Conservation (phyloP, 2,797 vertebrate species). For the Sebastes miniatus region DNA sequence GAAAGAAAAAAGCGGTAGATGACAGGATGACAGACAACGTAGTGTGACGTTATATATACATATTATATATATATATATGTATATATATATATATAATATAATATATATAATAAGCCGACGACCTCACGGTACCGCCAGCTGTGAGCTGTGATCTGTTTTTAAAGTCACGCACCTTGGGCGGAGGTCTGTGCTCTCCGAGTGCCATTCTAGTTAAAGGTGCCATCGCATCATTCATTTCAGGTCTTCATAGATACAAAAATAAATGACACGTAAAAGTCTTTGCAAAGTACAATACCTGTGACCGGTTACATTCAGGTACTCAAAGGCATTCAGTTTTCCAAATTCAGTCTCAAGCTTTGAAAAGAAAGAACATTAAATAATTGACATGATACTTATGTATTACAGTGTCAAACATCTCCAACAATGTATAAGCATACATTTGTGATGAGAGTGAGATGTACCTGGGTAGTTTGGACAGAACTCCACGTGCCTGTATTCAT, state of each 20-base stretch:
- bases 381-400: not conserved
- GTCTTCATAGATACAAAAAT: not conserved
- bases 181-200: too few species aligned
- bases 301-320: constrained; percentile 7
- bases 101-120: too few species aligned
- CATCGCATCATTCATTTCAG: not conserved
- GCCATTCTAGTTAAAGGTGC: not conserved
- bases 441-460: not conserved
- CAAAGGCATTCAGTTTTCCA: constrained; percentile 45
- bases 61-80: too few species aligned
- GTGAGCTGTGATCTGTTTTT: too few species aligned
- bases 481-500: rapidly evolving
- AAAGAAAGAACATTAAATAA: not conserved
- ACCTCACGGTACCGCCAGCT: too few species aligned
- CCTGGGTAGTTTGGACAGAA: rapidly evolving
- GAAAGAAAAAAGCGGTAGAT: too few species aligned
- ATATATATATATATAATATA: too few species aligned
- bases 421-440: not conserved
- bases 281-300: constrained; percentile 36
- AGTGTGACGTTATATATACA: too few species aligned
- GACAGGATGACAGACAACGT: too few species aligned
- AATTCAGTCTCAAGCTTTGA: constrained; percentile 29
- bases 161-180: too few species aligned
- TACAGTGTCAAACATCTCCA: not conserved
- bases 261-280: not conserved